These are phyloP conservation scores for Aethes cnicana DNA, from an alignment of 2,888 invertebrate species.

Conservation along the genomic window DNA sequence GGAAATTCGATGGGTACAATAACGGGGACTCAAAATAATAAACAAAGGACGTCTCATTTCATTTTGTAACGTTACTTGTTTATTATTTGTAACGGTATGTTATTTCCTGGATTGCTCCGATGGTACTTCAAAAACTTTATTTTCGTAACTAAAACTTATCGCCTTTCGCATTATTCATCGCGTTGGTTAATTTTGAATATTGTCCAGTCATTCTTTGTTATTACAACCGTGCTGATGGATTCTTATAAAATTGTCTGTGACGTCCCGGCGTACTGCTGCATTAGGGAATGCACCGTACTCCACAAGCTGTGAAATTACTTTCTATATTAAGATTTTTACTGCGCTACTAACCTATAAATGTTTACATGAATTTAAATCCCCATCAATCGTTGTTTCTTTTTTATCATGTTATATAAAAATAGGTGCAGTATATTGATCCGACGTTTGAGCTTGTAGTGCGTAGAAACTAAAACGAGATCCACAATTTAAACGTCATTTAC, in stretches of 20 bases:
- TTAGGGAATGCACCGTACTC: conserved; percentile 3
- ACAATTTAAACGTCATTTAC: conserved; percentile 44
- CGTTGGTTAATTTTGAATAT: conserved; percentile 21
- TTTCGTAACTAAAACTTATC: conserved; percentile 25
- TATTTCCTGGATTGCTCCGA: conserved; percentile 31
- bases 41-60: conserved; percentile 61
- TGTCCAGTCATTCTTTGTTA: conserved; percentile 29
- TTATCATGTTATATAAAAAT: conserved; percentile 8
- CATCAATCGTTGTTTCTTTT: conserved; percentile 14
- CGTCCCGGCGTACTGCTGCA: conserved; percentile 10
- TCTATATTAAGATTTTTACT: conserved; percentile 26
- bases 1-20: conserved; percentile 64
- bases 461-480: conserved; percentile 41
- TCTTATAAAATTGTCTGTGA: conserved; percentile 10
- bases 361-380: conserved; percentile 13
- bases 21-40: conserved; percentile 52
- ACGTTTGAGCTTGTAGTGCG: conserved; percentile 31
- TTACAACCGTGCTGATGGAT: conserved; percentile 28
- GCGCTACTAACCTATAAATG: conserved; percentile 17
- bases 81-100: conserved; percentile 37
- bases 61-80: conserved; percentile 42
- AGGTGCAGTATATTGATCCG: conserved; percentile 2
- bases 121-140: conserved; percentile 25
- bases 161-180: conserved; percentile 27
- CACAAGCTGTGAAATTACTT: conserved; percentile 26